These are phyloP conservation scores for Echeneis naucrates DNA, from an alignment of 2,797 vertebrate genomes.

Conservation along the genomic window DNA sequence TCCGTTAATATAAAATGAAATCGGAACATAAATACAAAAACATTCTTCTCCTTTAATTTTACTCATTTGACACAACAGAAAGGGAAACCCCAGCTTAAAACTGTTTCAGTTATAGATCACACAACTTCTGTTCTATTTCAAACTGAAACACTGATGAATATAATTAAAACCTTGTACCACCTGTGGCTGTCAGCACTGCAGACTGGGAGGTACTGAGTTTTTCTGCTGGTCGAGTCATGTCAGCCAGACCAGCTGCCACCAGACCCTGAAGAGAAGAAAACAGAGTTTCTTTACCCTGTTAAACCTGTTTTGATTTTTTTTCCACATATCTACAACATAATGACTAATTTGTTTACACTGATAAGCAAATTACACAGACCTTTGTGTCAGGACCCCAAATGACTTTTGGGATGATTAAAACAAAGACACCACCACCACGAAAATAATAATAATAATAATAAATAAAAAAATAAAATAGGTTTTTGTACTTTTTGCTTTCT, in stretches of 20 bases:
- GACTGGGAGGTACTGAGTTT: constrained; percentile 96
- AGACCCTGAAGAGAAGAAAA: constrained; percentile 84
- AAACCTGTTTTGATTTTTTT: neutral
- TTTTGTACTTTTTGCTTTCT: no score
- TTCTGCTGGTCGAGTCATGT: constrained; percentile 95
- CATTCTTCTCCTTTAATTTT: neutral
- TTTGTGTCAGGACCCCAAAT: neutral
- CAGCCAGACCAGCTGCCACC: constrained; percentile 93
- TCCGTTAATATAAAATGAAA: neutral
- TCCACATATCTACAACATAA: neutral
- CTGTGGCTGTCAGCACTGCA: constrained; percentile 93
- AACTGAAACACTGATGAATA: neutral
- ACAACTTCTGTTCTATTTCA: neutral
- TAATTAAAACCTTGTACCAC: constrained; percentile 70
- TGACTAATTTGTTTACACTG: neutral
- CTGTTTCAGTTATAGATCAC: neutral
- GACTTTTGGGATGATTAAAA: neutral
- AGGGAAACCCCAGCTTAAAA: neutral
- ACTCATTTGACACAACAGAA: neutral
- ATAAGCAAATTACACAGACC: neutral
- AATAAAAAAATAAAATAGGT: no score
- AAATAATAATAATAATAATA: no score
- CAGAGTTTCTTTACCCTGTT: neutral
- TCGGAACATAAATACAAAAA: no score
- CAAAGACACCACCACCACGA: no score